Conservation (phyloP, 1,140 invertebrate genomes). For the Gerris buenoi region DNA sequence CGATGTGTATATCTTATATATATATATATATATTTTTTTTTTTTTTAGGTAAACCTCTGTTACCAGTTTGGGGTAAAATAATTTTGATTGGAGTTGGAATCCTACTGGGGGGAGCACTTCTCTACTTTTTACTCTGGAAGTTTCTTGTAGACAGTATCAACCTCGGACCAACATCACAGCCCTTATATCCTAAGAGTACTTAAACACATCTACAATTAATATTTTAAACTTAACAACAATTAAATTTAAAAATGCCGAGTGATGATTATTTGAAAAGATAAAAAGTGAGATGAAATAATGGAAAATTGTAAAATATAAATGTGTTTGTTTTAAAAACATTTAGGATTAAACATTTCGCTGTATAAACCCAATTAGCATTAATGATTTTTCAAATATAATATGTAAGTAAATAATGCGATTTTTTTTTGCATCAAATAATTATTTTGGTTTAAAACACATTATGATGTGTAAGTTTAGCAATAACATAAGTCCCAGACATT, state of each 20-base stretch:
- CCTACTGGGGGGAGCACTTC: constrained; percentile 43
- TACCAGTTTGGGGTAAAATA: constrained; percentile 57
- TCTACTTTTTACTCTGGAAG: constrained; percentile 50
- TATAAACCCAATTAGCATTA: too few species aligned
- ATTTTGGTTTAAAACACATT: too few species aligned
- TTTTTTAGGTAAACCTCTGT: constrained; percentile 42
- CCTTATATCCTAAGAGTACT: not conserved
- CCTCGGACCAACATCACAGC: not conserved
- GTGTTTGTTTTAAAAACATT: too few species aligned
- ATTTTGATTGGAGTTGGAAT: constrained; percentile 46
- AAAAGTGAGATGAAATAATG: not conserved
- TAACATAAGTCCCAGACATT: too few species aligned
- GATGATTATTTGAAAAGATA: not conserved
- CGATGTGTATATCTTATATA: too few species aligned
- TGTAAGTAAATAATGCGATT: too few species aligned
- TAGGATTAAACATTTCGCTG: too few species aligned
- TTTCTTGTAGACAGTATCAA: constrained; percentile 29
- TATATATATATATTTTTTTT: too few species aligned
- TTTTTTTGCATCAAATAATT: too few species aligned
- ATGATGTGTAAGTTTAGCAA: too few species aligned
- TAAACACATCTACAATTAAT: not conserved
- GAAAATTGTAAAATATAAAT: not conserved
- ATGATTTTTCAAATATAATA: too few species aligned
- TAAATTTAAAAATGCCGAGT: not conserved
- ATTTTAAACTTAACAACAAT: not conserved